Base-by-base conservation (phyloP, 37 sponge, comb jelly and placozoan species). In the Halichondria panicea region DNA sequence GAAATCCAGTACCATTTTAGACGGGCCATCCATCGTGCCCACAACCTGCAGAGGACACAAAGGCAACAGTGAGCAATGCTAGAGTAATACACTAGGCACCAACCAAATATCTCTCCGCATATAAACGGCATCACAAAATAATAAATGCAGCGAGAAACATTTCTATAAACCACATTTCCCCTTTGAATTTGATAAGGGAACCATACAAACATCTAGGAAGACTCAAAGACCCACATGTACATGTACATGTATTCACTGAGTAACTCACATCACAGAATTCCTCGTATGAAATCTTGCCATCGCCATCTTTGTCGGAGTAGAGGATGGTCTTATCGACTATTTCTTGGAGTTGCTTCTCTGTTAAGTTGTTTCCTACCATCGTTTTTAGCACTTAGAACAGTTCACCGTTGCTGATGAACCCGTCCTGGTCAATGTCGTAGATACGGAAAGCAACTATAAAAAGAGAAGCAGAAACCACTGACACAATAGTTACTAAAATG, bases 251-350 rank as follows among this genome's bases (percentile, higher is more conserved):
- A 11, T 48, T 48, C 52, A 48, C 13, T 15, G n/a, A n/a, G n/a
- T n/a, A 0, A 44, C 92, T 82, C 13, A 97, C 98, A 44, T 83
- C 82, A 55, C 87, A 77, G 59, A 98, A 96, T 55, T 96, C 99
- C 39, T 98, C 89, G 67, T 81, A 98, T 18, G 96, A 93, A 18
- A 98, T 98, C 59, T 96, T 98, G 8, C 99, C 99, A 85, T 98
- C 99, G 3, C 90, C 92, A 72, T 98, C 99, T 43, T 89, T 91
- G 80, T 98, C 99, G 3, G 99, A 94, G 50, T 90, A 93, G 57
- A 96, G 72, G 39, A 98, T 98, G n/a, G 99, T 98, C 87, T 98
- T 98, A 69, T 98, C 99, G 0, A 98, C 99, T 42, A 98, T 98
- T 79, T 98, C 95, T 55, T 98, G 99, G n/a, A 98, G 83, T 63